Evolutionary conservation across 2,113 vertebrate genomes (phyloP).

Genomic region (Vidua macroura): DNA sequence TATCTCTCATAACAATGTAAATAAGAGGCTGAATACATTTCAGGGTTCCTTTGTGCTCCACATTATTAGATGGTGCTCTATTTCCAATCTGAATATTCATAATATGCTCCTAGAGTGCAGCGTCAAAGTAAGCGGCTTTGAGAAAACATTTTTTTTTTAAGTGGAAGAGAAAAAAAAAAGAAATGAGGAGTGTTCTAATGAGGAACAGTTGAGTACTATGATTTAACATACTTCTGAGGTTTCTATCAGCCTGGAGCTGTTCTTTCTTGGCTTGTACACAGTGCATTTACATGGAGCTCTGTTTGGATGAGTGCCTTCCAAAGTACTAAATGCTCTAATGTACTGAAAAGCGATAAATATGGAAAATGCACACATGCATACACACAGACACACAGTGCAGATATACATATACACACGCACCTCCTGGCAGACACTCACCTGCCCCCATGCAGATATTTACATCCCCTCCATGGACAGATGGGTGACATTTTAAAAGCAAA

Average conservation of each 20-base stretch:
- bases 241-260: conserved; percentile 58
- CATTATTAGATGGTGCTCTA: conserved; percentile 18
- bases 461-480: not conserved
- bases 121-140: conserved; percentile 43
- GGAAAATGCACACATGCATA: conserved; percentile 32
- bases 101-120: conserved; percentile 52
- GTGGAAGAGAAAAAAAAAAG: not conserved
- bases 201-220: conserved; percentile 60
- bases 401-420: not conserved
- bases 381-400: not conserved
- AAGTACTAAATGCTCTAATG: conserved; percentile 72
- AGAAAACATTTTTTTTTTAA: conserved; percentile 56
- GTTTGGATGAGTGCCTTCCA: conserved; percentile 66
- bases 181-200: conserved; percentile 50
- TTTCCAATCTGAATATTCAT: conserved; percentile 70
- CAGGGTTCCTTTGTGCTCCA: conserved; percentile 31
- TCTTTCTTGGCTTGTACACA: conserved; percentile 59
- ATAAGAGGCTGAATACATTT: conserved; percentile 28
- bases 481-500: conserved; percentile 24
- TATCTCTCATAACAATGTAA: conserved; percentile 49
- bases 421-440: not conserved
- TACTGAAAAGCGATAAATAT: conserved; percentile 73
- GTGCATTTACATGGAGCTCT: conserved; percentile 57
- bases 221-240: conserved; percentile 59
- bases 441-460: not conserved